phyloP scores from a whole-genome alignment of 2,797 vertebrate species.

The Erpetoichthys calabaricus region DNA sequence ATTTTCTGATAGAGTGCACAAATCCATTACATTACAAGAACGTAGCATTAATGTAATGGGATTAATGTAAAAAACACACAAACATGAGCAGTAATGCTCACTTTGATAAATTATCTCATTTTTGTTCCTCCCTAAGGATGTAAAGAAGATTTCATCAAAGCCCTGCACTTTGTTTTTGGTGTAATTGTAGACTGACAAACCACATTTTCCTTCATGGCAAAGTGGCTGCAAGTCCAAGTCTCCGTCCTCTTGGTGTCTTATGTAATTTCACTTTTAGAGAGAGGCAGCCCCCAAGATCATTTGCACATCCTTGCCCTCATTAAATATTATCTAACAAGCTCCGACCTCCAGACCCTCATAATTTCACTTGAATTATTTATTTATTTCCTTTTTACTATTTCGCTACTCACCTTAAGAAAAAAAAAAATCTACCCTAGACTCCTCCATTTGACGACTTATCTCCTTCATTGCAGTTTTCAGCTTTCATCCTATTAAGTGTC shows the following conservation, averaged over 20 bases:
- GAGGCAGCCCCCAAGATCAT: too few relatives aligned
- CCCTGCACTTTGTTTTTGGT: constrained; percentile 56
- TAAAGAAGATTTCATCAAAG: constrained; percentile 61
- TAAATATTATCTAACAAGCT: constrained; percentile 42
- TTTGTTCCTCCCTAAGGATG: constrained; percentile 51
- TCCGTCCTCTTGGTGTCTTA: too few relatives aligned
- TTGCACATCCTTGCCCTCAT: constrained; percentile 25
- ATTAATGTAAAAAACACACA: constrained; percentile 76
- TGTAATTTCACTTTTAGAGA: too few relatives aligned
- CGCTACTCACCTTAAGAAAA: constrained; percentile 37
- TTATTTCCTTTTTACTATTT: constrained; percentile 31
- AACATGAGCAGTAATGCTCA: constrained; percentile 66
- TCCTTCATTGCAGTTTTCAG: constrained; percentile 20
- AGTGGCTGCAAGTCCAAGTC: too few relatives aligned
- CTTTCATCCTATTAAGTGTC: constrained; percentile 12
- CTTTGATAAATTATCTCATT: constrained; percentile 94
- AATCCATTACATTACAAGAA: constrained; percentile 90
- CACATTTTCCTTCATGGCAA: constrained; percentile 45
- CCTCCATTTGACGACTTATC: constrained; percentile 10
- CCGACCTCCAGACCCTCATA: constrained; percentile 33
- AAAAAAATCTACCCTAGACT: constrained; percentile 15
- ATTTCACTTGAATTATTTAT: constrained; percentile 59
- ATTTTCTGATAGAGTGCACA: constrained; percentile 99
- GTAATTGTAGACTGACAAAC: constrained; percentile 64
- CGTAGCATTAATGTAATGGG: constrained; percentile 76